These are phyloP conservation scores for Irena cyanogastra DNA, from an alignment of 2,113 vertebrate species.

Conservation along the genomic window DNA sequence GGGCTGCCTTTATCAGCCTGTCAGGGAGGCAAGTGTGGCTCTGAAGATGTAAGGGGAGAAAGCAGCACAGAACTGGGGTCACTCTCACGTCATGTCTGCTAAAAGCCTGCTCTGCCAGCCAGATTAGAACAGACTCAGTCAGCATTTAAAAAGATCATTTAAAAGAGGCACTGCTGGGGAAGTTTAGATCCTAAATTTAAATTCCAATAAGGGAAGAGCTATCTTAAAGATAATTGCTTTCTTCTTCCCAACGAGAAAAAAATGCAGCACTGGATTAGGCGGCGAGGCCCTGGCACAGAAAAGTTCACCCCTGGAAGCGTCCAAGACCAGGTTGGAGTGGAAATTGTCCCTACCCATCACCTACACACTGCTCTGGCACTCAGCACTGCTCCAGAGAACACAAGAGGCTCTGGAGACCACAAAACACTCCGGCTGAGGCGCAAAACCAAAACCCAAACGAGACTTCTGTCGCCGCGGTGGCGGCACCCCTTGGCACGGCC, in stretches of 20 bases:
- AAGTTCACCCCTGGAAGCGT: background rate
- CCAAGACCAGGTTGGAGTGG: background rate
- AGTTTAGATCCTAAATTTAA: background rate
- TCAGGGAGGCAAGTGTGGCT: background rate
- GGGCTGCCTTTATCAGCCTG: background rate
- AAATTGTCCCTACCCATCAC: background rate
- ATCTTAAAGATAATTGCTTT: background rate
- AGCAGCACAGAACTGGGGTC: background rate
- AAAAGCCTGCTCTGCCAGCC: background rate
- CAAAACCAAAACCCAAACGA: rapidly evolving
- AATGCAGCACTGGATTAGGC: background rate
- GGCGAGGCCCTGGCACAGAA: background rate
- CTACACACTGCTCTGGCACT: background rate
- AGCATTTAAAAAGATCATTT: background rate
- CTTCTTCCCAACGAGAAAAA: background rate
- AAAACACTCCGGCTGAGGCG: rapidly evolving
- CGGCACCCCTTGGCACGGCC: background rate
- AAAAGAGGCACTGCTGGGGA: background rate
- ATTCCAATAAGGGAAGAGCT: background rate
- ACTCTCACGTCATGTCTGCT: background rate
- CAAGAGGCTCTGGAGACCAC: background rate
- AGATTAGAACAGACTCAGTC: background rate
- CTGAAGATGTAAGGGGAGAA: background rate
- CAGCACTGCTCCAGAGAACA: background rate
- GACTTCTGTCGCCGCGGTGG: rapidly evolving